Evolutionary conservation across 2,888 invertebrate genomes (phyloP).

Genomic region (Ischnura elegans): DNA sequence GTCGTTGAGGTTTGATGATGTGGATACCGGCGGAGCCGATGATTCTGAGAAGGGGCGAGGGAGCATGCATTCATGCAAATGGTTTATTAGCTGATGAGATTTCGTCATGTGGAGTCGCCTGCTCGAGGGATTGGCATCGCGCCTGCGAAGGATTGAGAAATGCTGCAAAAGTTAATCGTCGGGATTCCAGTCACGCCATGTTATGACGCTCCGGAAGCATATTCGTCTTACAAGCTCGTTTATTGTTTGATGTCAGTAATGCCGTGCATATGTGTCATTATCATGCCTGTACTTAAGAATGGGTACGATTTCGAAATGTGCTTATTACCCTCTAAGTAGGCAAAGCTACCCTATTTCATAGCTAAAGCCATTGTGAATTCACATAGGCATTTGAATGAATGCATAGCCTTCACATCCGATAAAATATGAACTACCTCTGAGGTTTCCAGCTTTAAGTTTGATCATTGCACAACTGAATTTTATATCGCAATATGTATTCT

Average conservation of each 20-base stretch:
- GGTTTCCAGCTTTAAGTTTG: no score
- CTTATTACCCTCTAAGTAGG: neutral
- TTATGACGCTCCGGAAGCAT: constrained; percentile 2
- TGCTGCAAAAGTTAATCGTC: constrained; percentile 19
- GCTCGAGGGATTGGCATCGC: neutral
- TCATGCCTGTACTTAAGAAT: neutral
- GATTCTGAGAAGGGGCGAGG: neutral
- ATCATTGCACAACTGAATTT: no score
- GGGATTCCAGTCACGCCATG: constrained; percentile 24
- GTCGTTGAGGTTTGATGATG: neutral
- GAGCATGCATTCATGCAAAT: constrained; percentile 17
- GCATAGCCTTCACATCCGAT: no score
- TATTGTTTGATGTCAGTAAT: neutral
- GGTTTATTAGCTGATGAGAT: constrained; percentile 51
- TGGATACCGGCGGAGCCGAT: neutral
- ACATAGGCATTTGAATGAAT: no score
- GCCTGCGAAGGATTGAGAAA: neutral
- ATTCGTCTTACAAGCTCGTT: constrained; percentile 33
- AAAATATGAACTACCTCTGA: no score
- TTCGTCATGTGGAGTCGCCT: neutral
- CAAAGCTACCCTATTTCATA: neutral
- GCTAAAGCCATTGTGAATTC: no score
- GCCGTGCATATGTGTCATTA: neutral
- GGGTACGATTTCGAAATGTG: neutral
- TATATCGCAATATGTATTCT: no score